A percentile compares a stretch with the other conserved stretches of the same genome.
Evolutionary conservation across 2,888 invertebrate genomes (phyloP).

Genomic region (Oscheius sp.): DNA sequence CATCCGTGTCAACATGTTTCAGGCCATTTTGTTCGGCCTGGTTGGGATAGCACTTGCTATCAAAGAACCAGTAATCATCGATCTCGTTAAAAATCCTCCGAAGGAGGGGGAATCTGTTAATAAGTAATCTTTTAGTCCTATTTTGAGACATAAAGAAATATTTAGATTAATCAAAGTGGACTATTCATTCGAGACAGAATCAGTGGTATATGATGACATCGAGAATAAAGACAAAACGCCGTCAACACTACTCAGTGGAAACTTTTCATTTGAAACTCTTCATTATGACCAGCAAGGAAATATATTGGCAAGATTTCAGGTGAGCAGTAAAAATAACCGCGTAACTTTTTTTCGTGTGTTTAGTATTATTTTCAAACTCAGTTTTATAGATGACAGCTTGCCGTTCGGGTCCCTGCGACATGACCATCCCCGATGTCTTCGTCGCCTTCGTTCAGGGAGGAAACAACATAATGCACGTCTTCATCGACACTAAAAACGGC

Average conservation of each 20-base stretch:
- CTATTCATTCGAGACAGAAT: slow-evolving; percentile 52
- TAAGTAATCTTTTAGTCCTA: background rate
- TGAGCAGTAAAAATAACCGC: no score
- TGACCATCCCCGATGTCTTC: slow-evolving; percentile 41
- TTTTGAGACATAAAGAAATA: background rate
- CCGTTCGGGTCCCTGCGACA: slow-evolving; percentile 46
- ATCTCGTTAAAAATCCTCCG: slow-evolving; percentile 18
- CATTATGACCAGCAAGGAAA: slow-evolving; percentile 49
- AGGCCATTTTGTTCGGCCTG: background rate
- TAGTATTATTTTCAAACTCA: background rate
- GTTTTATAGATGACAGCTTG: slow-evolving; percentile 47
- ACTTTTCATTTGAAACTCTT: slow-evolving; percentile 54
- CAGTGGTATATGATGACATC: slow-evolving; percentile 50
- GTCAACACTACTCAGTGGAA: slow-evolving; percentile 44
- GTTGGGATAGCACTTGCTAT: background rate
- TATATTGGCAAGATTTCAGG: slow-evolving; percentile 45
- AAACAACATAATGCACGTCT: slow-evolving; percentile 46
- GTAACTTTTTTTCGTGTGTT: background rate
- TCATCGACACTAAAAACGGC: slow-evolving; percentile 30
- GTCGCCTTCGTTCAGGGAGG: slow-evolving; percentile 52
- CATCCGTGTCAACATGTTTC: background rate
- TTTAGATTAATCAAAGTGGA: slow-evolving; percentile 47
- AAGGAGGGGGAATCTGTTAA: slow-evolving; percentile 8
- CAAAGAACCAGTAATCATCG: slow-evolving; percentile 1
- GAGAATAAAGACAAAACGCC: slow-evolving; percentile 41